A percentile compares a stretch with the other conserved stretches of the same genome.
phyloP scores from a whole-genome alignment of 2,797 vertebrate species.

The Peromyscus melanophrys region DNA sequence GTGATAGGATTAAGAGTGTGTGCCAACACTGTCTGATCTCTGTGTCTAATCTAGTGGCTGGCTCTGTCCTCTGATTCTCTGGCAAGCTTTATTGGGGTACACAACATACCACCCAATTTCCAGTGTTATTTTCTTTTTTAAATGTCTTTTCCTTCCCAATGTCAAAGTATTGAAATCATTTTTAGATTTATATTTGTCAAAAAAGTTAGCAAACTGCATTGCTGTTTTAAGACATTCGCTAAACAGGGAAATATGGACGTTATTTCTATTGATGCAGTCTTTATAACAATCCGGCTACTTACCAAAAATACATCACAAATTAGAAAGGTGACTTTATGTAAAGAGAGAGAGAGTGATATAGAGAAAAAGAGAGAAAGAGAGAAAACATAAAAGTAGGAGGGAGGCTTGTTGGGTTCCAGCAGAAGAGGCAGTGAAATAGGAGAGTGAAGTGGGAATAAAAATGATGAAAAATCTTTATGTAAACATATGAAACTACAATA shows the following conservation, averaged over 20 bases:
- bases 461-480: no score
- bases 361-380: not conserved
- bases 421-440: accelerated
- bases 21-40: no score
- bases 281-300: not conserved
- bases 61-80: no score
- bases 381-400: not conserved
- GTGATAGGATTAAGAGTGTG: no score
- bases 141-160: conserved; percentile 15
- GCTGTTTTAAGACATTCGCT: not conserved
- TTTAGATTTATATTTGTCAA: conserved; percentile 10
- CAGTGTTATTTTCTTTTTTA: not conserved
- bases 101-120: no score
- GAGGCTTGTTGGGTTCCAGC: not conserved
- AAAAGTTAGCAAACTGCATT: not conserved
- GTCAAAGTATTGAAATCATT: not conserved
- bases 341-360: not conserved
- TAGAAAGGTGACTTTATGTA: not conserved
- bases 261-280: not conserved
- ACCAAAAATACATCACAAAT: not conserved
- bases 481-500: not conserved
- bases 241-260: not conserved
- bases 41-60: no score
- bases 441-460: not conserved
- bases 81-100: no score